phyloP scores from a whole-genome alignment of 2,113 vertebrate genomes.

The Thamnaconus septentrionalis region DNA sequence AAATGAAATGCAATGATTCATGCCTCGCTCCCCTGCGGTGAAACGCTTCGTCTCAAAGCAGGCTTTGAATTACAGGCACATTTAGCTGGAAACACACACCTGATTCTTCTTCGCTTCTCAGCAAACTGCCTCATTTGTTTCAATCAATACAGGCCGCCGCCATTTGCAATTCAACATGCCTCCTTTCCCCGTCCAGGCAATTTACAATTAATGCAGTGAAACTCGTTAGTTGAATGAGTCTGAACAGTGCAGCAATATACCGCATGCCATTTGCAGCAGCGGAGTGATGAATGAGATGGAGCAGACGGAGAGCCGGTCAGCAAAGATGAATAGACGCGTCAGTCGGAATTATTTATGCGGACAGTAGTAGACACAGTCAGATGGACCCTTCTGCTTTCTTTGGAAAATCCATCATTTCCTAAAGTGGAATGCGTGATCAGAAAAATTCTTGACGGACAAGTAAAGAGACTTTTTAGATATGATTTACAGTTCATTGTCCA shows the following conservation, averaged over 20 bases:
- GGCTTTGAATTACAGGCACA: too few species aligned
- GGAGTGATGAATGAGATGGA: background rate
- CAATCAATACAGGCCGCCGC: too few species aligned
- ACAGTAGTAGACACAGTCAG: background rate
- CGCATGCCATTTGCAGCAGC: background rate
- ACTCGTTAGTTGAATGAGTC: background rate
- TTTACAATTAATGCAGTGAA: conserved; percentile 24
- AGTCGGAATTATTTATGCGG: background rate
- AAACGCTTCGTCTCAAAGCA: too few species aligned
- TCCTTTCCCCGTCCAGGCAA: background rate
- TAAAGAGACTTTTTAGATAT: too few species aligned
- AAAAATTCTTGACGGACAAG: too few species aligned
- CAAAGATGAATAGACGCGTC: background rate
- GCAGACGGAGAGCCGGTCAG: background rate
- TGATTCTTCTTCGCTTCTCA: too few species aligned
- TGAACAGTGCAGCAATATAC: background rate
- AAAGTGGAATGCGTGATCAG: too few species aligned
- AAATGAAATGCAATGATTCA: too few species aligned
- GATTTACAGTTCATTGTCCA: too few species aligned
- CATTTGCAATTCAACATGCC: background rate
- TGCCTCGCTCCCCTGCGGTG: too few species aligned
- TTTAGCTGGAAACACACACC: too few species aligned
- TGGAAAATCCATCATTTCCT: background rate
- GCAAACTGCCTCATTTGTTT: too few species aligned
- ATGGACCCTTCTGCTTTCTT: background rate